Base-by-base conservation (phyloP, 92 coral and sea anemone species). In the Epizoanthus fatuus region DNA sequence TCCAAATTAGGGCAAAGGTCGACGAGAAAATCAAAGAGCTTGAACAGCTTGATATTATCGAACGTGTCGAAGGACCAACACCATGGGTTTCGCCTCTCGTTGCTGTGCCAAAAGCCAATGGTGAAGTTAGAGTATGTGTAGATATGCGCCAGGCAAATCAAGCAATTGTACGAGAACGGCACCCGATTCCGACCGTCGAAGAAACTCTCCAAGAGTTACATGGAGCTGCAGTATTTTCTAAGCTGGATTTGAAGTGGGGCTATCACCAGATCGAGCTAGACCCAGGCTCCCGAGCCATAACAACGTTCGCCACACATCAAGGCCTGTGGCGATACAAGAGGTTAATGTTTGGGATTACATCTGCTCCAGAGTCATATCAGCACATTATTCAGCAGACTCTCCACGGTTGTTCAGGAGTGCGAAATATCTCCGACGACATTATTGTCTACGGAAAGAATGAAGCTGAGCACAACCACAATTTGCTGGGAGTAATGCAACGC, bases 231-330 rank as follows among this genome's bases (percentile, higher is more conserved):
- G 35, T 42, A 14, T 69, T 69, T 16, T 69, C 75, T 3, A 69
- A 16, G 56, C 75, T 40, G 10, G 75, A 69, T 17, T 16, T 69
- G 56, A 69, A 42, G 17, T 68, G 75, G 75, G 74, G 54, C 8
- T 69, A 69, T 40, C 55, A 69, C 25, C 74, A 69, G 32, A 69
- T 39, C 40, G 54, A 40, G 55, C 32, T 69, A 51, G 22, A 69
- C 74, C 74, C 74, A 69, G 74, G 45, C 74, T 40, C 74, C 74
- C 22, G 55, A 3, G 74, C 37, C 3, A 69, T 69, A 52, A 69
- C 74, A 42, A 63, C 69, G 15, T 69, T 69, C 22, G 55, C 74
- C 2, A 69, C 74, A 39, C 74, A 68, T 37, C 73, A 68, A 68
- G 73, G 73, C 5, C 55, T 39, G 25, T 69, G 74, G 56, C 74